Evolutionary conservation across 1,140 invertebrate species (phyloP), one percentile per base, ranked within the genome.

Genomic region (Oncopodura yosiiana): DNA sequence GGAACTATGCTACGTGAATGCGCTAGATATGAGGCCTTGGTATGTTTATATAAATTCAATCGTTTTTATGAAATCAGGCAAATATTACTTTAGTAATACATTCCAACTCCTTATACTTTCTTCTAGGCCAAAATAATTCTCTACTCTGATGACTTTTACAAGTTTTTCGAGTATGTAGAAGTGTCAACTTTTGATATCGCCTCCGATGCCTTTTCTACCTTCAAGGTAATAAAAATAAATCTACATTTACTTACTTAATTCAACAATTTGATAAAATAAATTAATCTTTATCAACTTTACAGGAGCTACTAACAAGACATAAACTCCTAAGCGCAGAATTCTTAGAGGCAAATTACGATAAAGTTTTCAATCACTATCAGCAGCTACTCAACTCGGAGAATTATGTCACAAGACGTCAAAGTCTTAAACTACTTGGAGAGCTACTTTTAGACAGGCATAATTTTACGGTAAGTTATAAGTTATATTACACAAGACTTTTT

Each of bases 171-270:
- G 75, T 99, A 98, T 75, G 96, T 99, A 67, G 95, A 99, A 80
- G 89, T 97, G 55, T 97, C 94, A 52, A 97, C 94, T 53, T 99
- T 99, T 79, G 96, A 99, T 79, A 99, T 99, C 69, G 95, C 96
- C 69, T 98, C 94, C 61, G 96, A 99, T 85, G 96, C 95, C 73
- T 99, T 99, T 79, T 94, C 94, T 69, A 99, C 96, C 56, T 99
- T 99, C 81, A 99, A 99, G 83, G 92, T 94, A 19, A 42, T 9
- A 50, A 43, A 18, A 27, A 32, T 42, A 30, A 9, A 38, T 24
- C 16, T 5, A 21, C 6, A 19, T 45, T 21, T 45, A 29, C 16
- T 6, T 29, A 24, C 8, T 45, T 26, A 29, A 9, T 3, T 16
- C 11, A 9, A 9, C 5, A 9, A 9, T 8, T 41, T 41, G 11